phyloP scores from a whole-genome alignment of 1,140 invertebrate species.

The Vollenhovia emeryi region DNA sequence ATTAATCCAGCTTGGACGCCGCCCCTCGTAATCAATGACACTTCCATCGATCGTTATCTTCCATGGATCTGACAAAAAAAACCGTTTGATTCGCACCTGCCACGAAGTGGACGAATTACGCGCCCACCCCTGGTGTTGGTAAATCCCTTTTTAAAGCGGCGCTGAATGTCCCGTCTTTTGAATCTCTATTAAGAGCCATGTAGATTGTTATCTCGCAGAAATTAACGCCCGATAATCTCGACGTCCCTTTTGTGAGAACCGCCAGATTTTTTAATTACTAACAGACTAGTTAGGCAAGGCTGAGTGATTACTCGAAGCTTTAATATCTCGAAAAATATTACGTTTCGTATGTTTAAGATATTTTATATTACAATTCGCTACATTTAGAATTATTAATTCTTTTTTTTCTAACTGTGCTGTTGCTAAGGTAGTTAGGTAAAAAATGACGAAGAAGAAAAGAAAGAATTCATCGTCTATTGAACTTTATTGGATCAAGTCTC shows the following conservation, averaged over 20 bases:
- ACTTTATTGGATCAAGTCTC: too few species aligned
- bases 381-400: background rate
- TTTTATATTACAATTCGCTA: background rate
- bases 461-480: too few species aligned
- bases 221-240: background rate
- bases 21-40: conserved; percentile 44
- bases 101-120: conserved; percentile 1
- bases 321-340: background rate
- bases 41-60: conserved; percentile 11
- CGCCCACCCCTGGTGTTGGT: background rate
- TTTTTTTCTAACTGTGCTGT: background rate
- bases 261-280: background rate
- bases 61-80: conserved; percentile 3
- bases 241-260: background rate
- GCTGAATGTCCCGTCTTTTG: background rate
- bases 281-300: background rate
- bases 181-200: conserved; percentile 1
- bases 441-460: too few species aligned
- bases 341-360: background rate
- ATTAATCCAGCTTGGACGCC: conserved; percentile 34
- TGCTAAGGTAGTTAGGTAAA: too few species aligned
- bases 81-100: conserved; percentile 24
- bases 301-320: background rate
- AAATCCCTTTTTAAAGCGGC: background rate
- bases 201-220: background rate